A percentile compares a stretch with the other conserved stretches of the same genome.
Evolutionary conservation across 2,113 vertebrate species (phyloP).

Genomic region (Chamaea fasciata): DNA sequence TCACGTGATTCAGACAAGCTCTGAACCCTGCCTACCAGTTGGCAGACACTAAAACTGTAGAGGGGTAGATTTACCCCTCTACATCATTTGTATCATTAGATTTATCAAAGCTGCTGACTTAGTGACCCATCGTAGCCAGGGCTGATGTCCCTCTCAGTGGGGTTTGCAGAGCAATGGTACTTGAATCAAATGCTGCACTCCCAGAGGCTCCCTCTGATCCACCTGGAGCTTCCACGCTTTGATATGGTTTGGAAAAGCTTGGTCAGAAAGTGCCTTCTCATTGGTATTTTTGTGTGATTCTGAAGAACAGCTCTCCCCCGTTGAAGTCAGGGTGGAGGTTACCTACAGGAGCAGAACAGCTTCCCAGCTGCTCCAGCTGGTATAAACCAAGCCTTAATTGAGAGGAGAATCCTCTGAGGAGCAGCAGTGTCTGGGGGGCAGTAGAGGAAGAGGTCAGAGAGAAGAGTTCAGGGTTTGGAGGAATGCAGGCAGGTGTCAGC

Average conservation of each 20-base stretch:
- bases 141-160: neutral
- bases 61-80: neutral
- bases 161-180: neutral
- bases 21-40: neutral
- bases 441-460: neutral
- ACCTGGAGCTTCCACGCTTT: neutral
- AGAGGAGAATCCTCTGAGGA: neutral
- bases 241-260: neutral
- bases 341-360: neutral
- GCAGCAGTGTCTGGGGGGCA: neutral
- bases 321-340: neutral
- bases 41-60: neutral
- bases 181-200: neutral
- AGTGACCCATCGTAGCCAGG: neutral
- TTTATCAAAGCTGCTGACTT: neutral
- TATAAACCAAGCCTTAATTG: neutral
- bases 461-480: neutral
- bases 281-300: neutral
- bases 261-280: neutral
- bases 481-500: accelerated
- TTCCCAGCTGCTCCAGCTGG: neutral
- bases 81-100: neutral
- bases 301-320: neutral
- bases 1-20: neutral
- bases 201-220: neutral